Evolutionary conservation across 2,888 invertebrate species (phyloP).

Genomic region (Acleris literana): DNA sequence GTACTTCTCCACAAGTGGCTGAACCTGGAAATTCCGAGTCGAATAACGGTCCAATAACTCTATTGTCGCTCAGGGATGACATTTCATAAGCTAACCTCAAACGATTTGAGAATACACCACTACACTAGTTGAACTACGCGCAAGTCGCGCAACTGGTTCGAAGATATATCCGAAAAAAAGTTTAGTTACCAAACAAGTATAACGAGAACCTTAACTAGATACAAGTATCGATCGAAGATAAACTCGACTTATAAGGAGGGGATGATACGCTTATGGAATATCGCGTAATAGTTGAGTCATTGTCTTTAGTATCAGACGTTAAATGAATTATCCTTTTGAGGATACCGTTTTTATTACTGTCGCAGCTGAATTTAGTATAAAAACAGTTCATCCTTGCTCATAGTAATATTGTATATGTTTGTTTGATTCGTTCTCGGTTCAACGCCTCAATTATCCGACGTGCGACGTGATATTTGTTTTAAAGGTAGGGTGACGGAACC

Average conservation of each 20-base stretch:
- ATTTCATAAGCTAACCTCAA: slow-evolving; percentile 29
- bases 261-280: slow-evolving; percentile 6
- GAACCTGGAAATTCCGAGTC: slow-evolving; percentile 22
- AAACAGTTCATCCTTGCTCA: too few relatives aligned
- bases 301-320: neutral
- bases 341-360: neutral
- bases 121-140: slow-evolving; percentile 38
- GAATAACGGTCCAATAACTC: slow-evolving; percentile 23
- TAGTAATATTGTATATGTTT: too few relatives aligned
- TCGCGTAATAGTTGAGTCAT: slow-evolving; percentile 21
- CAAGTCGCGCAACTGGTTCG: slow-evolving; percentile 46
- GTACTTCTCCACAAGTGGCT: slow-evolving; percentile 21
- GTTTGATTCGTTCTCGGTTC: too few relatives aligned
- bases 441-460: too few relatives aligned
- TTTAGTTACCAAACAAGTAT: slow-evolving; percentile 54
- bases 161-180: slow-evolving; percentile 55
- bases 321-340: neutral
- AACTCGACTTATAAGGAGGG: slow-evolving; percentile 10
- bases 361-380: neutral
- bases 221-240: slow-evolving; percentile 19
- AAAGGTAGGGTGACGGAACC: too few relatives aligned
- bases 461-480: too few relatives aligned
- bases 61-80: slow-evolving; percentile 31
- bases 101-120: slow-evolving; percentile 44
- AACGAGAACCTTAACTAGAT: slow-evolving; percentile 43